Evolutionary conservation across 2,113 vertebrate species (phyloP).

Genomic region (Actenoides hombroni): DNA sequence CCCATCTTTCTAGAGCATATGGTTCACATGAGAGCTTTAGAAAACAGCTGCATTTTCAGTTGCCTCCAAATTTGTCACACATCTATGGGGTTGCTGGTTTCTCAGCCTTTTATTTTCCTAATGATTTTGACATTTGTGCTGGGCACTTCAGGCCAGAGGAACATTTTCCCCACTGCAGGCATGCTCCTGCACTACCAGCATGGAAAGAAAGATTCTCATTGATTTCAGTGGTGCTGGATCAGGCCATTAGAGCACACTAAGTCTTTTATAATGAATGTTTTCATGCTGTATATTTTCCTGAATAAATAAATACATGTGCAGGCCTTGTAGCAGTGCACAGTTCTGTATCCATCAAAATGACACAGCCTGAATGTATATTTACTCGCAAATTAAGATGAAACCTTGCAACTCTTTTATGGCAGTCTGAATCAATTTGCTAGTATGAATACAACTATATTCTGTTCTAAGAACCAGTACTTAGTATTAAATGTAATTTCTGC

Average conservation of each 20-base stretch:
- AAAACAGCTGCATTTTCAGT: slow-evolving; percentile 58
- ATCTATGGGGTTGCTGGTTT: neutral
- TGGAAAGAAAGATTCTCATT: slow-evolving; percentile 4
- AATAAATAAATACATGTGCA: slow-evolving; percentile 41
- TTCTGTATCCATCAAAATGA: slow-evolving; percentile 50
- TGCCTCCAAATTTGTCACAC: neutral
- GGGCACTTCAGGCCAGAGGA: slow-evolving; percentile 21
- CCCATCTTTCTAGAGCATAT: slow-evolving; percentile 10
- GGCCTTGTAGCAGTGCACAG: slow-evolving; percentile 7
- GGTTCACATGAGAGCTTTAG: slow-evolving; percentile 12
- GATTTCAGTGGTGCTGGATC: neutral
- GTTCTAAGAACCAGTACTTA: neutral
- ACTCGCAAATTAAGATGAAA: slow-evolving; percentile 44
- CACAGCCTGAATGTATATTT: slow-evolving; percentile 11
- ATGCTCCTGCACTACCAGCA: neutral
- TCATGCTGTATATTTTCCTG: neutral
- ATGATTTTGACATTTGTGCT: slow-evolving; percentile 43
- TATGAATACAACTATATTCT: neutral
- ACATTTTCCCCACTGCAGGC: neutral
- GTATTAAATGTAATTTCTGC: slow-evolving; percentile 18
- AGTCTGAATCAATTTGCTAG: slow-evolving; percentile 22
- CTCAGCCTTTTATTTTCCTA: neutral
- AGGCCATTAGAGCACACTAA: neutral
- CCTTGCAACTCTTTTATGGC: slow-evolving; percentile 9
- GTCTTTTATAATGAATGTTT: slow-evolving; percentile 31